Evolutionary conservation across 2,113 vertebrate species (phyloP), one percentile per base, ranked within the genome.

Genomic region (Pseudonaja textilis): DNA sequence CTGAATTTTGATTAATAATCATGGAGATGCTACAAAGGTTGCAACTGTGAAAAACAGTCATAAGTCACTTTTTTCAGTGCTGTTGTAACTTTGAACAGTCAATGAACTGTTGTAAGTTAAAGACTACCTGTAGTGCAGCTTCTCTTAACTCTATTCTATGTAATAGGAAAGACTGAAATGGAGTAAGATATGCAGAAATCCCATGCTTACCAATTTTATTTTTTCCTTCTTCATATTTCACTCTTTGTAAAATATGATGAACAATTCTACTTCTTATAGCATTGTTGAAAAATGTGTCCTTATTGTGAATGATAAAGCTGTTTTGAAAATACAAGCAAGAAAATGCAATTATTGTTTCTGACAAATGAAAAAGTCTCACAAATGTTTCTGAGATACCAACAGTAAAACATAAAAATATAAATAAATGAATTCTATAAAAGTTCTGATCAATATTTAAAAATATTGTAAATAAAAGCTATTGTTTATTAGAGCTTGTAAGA

Each of bases 291-390:
- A 99, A 99, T 9, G 99, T 99, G 34, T 99, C 98, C 98, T 98
- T 99, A 97, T 99, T 99, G 98, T 99, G 98, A 96, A 99, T 99
- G 98, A 99, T 99, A 97, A 99, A 99, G 96, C 99, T 99, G 93
- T 23, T 95, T 81, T 96, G 97, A 97, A 87, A 96, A 95, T 94
- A 96, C 95, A 91, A 89, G 90, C 23, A 11, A 95, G 90, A 95
- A 90, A 52, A 89, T 81, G 61, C 22, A 85, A 1, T 22, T 0
- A 92, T 4, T 26, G 88, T 3, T 93, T 34, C 26, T 45, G 23
- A 54, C 81, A 45, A 93, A 89, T 93, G 89, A 92, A 61, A 26
- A 64, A 9, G 7, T 69, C 91, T 16, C 18, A 42, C 55, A 94
- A 69, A 50, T 93, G 95, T 93, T n/a, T 87, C 10, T 5, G 93